Evolutionary conservation across 2,888 invertebrate genomes (phyloP).

Genomic region (Tupiocoris notatus): DNA sequence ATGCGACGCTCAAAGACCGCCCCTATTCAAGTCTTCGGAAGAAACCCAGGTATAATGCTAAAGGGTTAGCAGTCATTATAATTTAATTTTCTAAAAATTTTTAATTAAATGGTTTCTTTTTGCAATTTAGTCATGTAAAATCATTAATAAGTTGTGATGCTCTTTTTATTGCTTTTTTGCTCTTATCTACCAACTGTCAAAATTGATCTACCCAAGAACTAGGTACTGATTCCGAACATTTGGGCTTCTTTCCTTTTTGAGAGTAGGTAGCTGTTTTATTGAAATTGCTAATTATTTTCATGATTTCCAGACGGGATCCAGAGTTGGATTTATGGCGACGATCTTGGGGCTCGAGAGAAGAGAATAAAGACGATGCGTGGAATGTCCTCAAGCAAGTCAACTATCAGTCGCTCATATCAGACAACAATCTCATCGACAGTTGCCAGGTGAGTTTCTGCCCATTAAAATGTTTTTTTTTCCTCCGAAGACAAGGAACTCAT

Average conservation of each 20-base stretch:
- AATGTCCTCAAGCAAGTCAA: conserved; percentile 78
- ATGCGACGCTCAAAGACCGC: conserved; percentile 60
- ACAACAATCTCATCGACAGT: conserved; percentile 85
- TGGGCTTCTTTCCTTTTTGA: too few species aligned
- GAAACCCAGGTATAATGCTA: conserved; percentile 60
- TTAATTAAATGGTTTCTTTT: too few species aligned
- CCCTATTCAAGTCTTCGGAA: conserved; percentile 82
- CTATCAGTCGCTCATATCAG: conserved; percentile 88
- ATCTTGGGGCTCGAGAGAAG: conserved; percentile 73
- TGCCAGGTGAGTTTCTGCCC: conserved; percentile 67
- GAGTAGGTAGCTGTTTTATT: background rate
- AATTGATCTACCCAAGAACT: too few species aligned
- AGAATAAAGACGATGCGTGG: conserved; percentile 86
- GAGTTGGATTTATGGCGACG: conserved; percentile 70
- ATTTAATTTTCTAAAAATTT: too few species aligned
- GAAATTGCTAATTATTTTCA: background rate
- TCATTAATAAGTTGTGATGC: too few species aligned
- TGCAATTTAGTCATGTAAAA: too few species aligned
- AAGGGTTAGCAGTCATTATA: too few species aligned
- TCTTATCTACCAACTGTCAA: too few species aligned
- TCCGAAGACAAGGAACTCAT: too few species aligned
- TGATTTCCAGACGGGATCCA: conserved; percentile 62
- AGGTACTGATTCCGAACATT: too few species aligned
- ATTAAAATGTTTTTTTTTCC: too few species aligned
- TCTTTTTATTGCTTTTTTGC: too few species aligned